These are phyloP conservation scores for Dromococcyx pavoninus DNA, from an alignment of 2,797 vertebrate species.

Conservation along the genomic window DNA sequence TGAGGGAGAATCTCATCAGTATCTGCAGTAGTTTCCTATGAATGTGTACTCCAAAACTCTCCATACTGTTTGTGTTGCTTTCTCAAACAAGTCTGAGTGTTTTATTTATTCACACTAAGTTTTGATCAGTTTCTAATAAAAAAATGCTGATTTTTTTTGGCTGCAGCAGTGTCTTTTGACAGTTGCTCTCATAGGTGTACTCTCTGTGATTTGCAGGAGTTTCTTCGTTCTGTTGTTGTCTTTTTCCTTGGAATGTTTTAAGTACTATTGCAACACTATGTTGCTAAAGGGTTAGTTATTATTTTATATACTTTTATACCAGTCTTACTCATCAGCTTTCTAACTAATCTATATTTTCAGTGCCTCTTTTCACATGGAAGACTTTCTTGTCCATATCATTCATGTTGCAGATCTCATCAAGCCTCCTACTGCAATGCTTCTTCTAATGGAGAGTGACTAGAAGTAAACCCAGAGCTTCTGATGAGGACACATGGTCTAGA, in stretches of 20 bases:
- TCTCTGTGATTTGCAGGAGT: neutral
- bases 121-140: neutral
- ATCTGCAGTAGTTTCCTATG: neutral
- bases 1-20: neutral
- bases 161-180: neutral
- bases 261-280: neutral
- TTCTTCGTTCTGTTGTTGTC: neutral
- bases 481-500: neutral
- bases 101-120: neutral
- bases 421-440: neutral
- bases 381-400: accelerated
- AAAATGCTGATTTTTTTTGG: neutral
- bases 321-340: neutral
- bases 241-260: neutral
- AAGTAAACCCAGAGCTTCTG: neutral
- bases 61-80: neutral
- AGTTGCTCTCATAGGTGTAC: neutral
- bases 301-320: neutral
- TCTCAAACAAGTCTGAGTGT: neutral
- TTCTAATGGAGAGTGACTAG: neutral
- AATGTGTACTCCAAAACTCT: neutral
- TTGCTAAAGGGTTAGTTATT: neutral
- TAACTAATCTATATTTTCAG: neutral
- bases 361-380: neutral
- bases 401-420: neutral